Conservation (phyloP, 2,888 invertebrate species). For the Melinopterus prodromus region DNA sequence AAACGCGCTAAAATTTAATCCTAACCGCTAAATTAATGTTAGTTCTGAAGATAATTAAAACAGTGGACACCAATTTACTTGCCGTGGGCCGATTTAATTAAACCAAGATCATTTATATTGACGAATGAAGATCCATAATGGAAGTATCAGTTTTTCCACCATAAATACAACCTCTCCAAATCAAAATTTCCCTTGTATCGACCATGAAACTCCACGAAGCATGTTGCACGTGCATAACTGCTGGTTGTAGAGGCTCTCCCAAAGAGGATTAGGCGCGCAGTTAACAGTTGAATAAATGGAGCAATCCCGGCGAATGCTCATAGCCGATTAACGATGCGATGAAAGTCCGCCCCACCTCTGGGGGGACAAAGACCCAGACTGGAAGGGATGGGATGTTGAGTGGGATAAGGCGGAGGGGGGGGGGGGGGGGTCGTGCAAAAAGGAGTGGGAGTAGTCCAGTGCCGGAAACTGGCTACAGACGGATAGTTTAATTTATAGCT, state of each 20-base stretch:
- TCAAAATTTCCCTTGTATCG: neutral
- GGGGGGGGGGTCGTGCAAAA: neutral
- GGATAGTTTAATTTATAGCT: constrained; percentile 21
- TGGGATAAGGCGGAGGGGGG: neutral
- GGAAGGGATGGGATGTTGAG: neutral
- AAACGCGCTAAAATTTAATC: neutral
- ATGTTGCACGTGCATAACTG: constrained; percentile 38
- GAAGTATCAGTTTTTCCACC: too few species aligned
- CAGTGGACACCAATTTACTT: too few species aligned
- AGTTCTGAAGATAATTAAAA: neutral
- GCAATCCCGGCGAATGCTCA: constrained; percentile 48
- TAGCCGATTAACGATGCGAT: constrained; percentile 44
- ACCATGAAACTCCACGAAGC: neutral
- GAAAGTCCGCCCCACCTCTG: constrained; percentile 15
- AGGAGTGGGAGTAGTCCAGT: neutral
- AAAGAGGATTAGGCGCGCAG: constrained; percentile 49
- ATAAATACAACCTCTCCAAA: too few species aligned
- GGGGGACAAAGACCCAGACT: neutral
- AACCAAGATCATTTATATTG: too few species aligned
- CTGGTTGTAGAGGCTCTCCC: constrained; percentile 28
- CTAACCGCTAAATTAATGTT: neutral
- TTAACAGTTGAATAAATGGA: constrained; percentile 52
- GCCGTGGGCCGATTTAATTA: too few species aligned
- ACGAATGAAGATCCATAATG: too few species aligned
- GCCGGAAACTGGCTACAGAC: constrained; percentile 4